Conservation (phyloP, 2,113 vertebrate species). For the Monarcha castaneiventris region DNA sequence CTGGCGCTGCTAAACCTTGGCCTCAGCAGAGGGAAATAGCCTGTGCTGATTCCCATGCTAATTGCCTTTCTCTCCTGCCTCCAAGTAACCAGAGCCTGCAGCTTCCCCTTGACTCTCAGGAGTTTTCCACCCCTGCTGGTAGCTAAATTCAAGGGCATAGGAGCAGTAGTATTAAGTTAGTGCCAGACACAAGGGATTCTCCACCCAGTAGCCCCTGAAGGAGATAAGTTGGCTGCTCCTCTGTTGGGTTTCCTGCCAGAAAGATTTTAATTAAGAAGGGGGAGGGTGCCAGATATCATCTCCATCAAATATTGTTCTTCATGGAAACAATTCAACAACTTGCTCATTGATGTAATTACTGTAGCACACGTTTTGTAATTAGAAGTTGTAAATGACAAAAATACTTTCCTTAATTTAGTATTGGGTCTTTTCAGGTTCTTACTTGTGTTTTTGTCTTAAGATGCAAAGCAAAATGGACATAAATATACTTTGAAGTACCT, state of each 20-base stretch:
- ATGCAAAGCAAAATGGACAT: neutral
- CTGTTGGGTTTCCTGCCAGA: neutral
- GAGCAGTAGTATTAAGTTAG: neutral
- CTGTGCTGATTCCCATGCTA: neutral
- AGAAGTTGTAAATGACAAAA: neutral
- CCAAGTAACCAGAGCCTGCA: neutral
- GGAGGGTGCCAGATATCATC: neutral
- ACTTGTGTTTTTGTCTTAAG: constrained; percentile 6
- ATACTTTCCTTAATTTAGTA: neutral
- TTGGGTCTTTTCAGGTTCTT: neutral
- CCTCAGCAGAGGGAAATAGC: neutral
- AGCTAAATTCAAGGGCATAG: neutral
- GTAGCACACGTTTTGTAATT: constrained; percentile 10
- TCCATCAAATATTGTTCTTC: neutral
- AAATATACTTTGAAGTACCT: constrained; percentile 43
- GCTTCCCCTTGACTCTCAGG: neutral
- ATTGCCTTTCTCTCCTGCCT: rapidly evolving
- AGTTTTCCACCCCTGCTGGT: neutral
- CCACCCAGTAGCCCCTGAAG: neutral
- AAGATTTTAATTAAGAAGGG: constrained; percentile 50
- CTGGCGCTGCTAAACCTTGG: neutral
- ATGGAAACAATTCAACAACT: constrained; percentile 31
- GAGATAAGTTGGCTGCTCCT: neutral
- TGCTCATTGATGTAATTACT: constrained; percentile 10
- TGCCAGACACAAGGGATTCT: constrained; percentile 12